Evolutionary conservation across 2,888 invertebrate species (phyloP).

Genomic region (Conchocele bisecta): DNA sequence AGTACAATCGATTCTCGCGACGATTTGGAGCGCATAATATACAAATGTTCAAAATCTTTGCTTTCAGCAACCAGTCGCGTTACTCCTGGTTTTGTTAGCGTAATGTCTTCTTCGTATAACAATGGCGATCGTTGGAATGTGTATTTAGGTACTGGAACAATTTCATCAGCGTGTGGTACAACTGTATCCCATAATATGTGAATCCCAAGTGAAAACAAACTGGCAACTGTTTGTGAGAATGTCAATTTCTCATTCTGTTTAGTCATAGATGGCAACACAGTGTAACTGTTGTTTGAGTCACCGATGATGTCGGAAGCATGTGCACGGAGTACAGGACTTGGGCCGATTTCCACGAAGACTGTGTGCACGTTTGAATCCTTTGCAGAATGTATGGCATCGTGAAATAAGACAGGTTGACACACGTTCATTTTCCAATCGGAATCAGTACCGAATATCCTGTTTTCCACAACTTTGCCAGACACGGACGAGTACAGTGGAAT

Average conservation of each 20-base stretch:
- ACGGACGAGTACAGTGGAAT: slow-evolving; percentile 64
- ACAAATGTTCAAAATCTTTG: no score
- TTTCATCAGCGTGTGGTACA: slow-evolving; percentile 17
- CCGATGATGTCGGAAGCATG: slow-evolving; percentile 32
- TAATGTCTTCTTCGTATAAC: no score
- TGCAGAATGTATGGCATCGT: slow-evolving; percentile 53
- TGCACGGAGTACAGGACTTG: slow-evolving; percentile 56
- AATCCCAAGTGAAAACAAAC: slow-evolving; percentile 29
- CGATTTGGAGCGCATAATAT: no score
- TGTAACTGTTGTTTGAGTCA: no score
- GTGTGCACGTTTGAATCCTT: slow-evolving; percentile 29
- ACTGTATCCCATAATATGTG: slow-evolving; percentile 24
- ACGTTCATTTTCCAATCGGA: slow-evolving; percentile 72
- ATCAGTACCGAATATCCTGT: slow-evolving; percentile 45
- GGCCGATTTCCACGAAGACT: slow-evolving; percentile 72
- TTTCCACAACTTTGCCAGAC: slow-evolving; percentile 46
- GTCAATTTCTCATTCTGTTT: slow-evolving; percentile 18
- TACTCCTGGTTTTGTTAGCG: no score
- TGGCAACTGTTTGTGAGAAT: background rate
- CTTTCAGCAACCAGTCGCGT: no score
- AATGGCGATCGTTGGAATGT: no score
- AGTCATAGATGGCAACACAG: slow-evolving; percentile 39
- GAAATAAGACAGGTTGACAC: slow-evolving; percentile 63
- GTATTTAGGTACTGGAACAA: slow-evolving; percentile 58
- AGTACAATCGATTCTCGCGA: no score